Evolutionary conservation across 37 sponge, comb jelly and placozoan genomes (phyloP).

Genomic region (Geodia barretti): DNA sequence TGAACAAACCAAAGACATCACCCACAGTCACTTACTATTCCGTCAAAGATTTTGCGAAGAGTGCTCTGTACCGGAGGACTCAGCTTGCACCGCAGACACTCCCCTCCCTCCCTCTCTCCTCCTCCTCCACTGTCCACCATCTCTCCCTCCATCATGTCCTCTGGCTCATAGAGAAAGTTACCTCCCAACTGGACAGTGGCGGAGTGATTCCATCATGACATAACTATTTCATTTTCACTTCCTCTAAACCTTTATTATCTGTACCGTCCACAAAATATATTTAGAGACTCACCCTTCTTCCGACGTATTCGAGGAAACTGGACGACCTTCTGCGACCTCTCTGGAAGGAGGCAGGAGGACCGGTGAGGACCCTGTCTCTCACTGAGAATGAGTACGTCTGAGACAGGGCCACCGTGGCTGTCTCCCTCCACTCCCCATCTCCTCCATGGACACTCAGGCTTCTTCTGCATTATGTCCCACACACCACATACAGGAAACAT

Average conservation of each 20-base stretch:
- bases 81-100: slow-evolving; percentile 31
- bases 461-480: too few relatives aligned
- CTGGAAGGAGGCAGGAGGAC: not conserved
- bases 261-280: not conserved
- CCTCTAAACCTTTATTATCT: not conserved
- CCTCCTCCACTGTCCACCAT: not conserved
- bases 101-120: not conserved
- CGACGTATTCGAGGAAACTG: not conserved
- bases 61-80: slow-evolving; percentile 27
- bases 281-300: slow-evolving; percentile 1
- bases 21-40: slow-evolving; percentile 35
- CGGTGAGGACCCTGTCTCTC: slow-evolving; percentile 10
- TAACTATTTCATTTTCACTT: not conserved
- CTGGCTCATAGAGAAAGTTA: slow-evolving; percentile 66
- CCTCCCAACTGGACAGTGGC: slow-evolving; percentile 79
- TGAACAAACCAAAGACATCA: not conserved
- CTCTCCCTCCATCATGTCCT: slow-evolving; percentile 60
- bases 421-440: too few relatives aligned
- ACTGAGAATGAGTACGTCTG: too few relatives aligned
- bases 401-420: too few relatives aligned
- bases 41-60: slow-evolving; percentile 46
- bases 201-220: not conserved
- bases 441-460: too few relatives aligned
- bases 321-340: not conserved
- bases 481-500: too few relatives aligned